A percentile compares a stretch with the other conserved stretches of the same genome.
These are phyloP conservation scores for Branchellion lobata DNA, from an alignment of 2,888 invertebrate species.

Conservation along the genomic window DNA sequence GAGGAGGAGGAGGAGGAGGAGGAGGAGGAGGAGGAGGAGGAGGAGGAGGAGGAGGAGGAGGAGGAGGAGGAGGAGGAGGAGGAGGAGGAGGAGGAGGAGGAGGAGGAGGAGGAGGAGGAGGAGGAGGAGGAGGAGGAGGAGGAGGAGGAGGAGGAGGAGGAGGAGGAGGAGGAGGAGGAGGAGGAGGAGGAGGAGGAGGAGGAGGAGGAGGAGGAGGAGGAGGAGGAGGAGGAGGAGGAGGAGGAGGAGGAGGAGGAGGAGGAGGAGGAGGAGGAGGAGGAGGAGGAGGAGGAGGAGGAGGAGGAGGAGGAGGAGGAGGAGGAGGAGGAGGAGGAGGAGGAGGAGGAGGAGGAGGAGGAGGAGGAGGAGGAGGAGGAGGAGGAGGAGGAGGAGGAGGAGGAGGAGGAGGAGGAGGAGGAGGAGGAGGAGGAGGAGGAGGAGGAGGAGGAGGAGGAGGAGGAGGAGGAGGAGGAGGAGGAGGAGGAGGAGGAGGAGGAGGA, in stretches of 20 bases:
- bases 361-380: too few species aligned
- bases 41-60: background rate
- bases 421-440: too few species aligned
- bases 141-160: slow-evolving; percentile 1
- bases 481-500: too few species aligned
- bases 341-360: too few species aligned
- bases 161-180: slow-evolving; percentile 23
- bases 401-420: too few species aligned
- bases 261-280: background rate
- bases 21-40: background rate
- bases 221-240: slow-evolving; percentile 32
- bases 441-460: too few species aligned
- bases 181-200: slow-evolving; percentile 32
- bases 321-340: too few species aligned
- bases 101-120: background rate
- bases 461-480: too few species aligned
- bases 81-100: slow-evolving; percentile 5
- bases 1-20: background rate
- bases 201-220: slow-evolving; percentile 26
- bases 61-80: slow-evolving; percentile 2
- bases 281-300: background rate
- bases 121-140: background rate
- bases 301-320: too few species aligned
- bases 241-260: slow-evolving; percentile 2
- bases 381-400: too few species aligned